Evolutionary conservation across 1,140 invertebrate genomes (phyloP).

Genomic region (Sminthurides bifidus): DNA sequence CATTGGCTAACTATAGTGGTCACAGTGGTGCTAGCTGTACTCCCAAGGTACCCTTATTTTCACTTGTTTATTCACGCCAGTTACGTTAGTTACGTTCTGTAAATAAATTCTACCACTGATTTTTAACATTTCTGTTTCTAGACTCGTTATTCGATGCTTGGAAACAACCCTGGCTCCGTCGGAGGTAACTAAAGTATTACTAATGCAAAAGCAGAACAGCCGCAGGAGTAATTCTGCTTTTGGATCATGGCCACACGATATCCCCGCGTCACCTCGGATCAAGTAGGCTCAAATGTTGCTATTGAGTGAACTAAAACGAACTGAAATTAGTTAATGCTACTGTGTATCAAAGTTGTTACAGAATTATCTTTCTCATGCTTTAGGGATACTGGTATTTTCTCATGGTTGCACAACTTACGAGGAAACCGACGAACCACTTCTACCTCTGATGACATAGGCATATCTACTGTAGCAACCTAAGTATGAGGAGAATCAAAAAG

Average conservation of each 20-base stretch:
- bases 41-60: constrained; percentile 63
- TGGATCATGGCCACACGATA: constrained; percentile 51
- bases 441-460: too few species aligned
- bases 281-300: constrained; percentile 42
- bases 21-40: constrained; percentile 59
- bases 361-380: not conserved
- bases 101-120: not conserved
- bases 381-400: not conserved
- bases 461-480: too few species aligned
- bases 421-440: not conserved
- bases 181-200: constrained; percentile 43
- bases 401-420: not conserved
- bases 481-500: too few species aligned
- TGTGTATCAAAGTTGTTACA: not conserved
- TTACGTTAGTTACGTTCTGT: not conserved
- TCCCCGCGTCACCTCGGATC: constrained; percentile 50
- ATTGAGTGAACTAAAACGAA: constrained; percentile 41
- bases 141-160: constrained; percentile 40
- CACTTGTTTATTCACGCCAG: not conserved
- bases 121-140: constrained; percentile 31
- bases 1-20: constrained; percentile 72
- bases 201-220: constrained; percentile 38
- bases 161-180: constrained; percentile 42
- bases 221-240: constrained; percentile 48
- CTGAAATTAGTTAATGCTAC: not conserved